These are phyloP conservation scores for Scartelaos histophorus DNA, from an alignment of 2,113 vertebrate species.

Conservation along the genomic window DNA sequence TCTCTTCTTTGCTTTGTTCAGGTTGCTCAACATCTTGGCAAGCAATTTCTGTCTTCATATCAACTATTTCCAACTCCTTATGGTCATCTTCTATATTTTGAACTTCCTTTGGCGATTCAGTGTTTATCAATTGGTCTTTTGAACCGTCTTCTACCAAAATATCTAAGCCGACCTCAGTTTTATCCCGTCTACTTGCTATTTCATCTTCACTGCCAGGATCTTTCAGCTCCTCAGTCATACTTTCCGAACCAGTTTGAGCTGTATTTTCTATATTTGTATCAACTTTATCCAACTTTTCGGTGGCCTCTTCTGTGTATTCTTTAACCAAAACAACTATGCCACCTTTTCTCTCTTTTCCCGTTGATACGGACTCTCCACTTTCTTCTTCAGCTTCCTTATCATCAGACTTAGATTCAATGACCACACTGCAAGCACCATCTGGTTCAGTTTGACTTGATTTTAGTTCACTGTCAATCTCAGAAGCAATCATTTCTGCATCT, in stretches of 20 bases:
- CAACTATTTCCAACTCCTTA: background rate
- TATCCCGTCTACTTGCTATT: background rate
- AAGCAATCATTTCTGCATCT: background rate
- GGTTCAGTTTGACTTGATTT: background rate
- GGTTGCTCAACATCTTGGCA: background rate
- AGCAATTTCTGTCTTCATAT: background rate
- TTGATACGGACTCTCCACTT: background rate
- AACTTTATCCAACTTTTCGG: background rate
- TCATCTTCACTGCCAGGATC: background rate
- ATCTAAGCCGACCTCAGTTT: background rate
- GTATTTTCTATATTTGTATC: background rate
- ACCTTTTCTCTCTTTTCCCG: conserved; percentile 27
- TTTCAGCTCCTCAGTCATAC: background rate
- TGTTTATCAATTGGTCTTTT: background rate
- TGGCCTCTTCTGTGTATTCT: conserved; percentile 8
- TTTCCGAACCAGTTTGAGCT: background rate
- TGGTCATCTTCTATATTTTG: background rate
- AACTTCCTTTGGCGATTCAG: background rate
- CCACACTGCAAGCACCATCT: background rate
- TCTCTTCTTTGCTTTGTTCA: background rate
- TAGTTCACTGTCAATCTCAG: conserved; percentile 2
- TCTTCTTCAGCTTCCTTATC: conserved; percentile 51
- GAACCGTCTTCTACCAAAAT: background rate
- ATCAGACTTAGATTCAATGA: background rate
- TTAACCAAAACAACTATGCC: conserved; percentile 18